phyloP scores from a whole-genome alignment of 2,888 invertebrate species.

The Altica lythri region DNA sequence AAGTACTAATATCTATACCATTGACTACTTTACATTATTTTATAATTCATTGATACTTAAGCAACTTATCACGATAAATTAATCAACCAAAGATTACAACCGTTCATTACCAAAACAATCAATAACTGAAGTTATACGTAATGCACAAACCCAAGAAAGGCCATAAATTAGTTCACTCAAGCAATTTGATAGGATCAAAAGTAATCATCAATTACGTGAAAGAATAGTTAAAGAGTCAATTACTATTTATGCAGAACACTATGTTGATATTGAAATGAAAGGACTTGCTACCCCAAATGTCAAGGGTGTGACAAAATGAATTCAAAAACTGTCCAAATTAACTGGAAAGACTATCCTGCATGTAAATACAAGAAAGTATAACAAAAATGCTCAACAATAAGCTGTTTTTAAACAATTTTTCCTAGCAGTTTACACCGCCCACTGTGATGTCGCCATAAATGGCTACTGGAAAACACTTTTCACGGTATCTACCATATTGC shows the following conservation, averaged over 20 bases:
- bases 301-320: constrained; percentile 33
- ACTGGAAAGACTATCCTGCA: background rate
- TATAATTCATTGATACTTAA: constrained; percentile 1
- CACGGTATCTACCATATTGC: constrained; percentile 8
- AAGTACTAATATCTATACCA: too few species aligned
- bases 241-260: background rate
- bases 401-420: constrained; percentile 10
- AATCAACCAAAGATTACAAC: constrained; percentile 4
- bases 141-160: too few species aligned
- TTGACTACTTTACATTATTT: too few species aligned
- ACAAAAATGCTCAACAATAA: constrained; percentile 3
- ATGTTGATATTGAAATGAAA: constrained; percentile 26
- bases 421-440: constrained; percentile 28
- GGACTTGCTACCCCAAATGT: constrained; percentile 26
- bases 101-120: constrained; percentile 7
- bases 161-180: too few species aligned
- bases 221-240: too few species aligned
- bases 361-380: constrained; percentile 4
- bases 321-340: background rate
- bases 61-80: constrained; percentile 6
- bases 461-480: background rate
- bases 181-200: too few species aligned
- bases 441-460: constrained; percentile 23
- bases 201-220: too few species aligned
- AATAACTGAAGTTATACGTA: constrained; percentile 7